Base-by-base conservation (phyloP, 2,113 vertebrate species). In the Loxodonta africana region DNA sequence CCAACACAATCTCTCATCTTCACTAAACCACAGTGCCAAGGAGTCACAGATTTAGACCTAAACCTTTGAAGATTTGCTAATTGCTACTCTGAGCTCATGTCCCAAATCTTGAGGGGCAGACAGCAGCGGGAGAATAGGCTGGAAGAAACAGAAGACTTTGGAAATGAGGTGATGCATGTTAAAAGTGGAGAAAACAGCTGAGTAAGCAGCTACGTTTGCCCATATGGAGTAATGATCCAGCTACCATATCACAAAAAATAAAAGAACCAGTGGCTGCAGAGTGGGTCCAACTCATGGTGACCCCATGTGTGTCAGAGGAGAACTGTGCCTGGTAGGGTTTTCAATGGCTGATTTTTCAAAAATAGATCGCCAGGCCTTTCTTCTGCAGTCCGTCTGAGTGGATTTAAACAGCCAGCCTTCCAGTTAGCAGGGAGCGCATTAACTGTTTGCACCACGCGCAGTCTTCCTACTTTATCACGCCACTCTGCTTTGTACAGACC, bases 121-220 rank as follows among this genome's bases (percentile, higher is more conserved):
- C 51, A 46, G 21, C 8, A 18, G 3, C 17, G 6, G 25, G 9
- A 0, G n/a, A 18, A 20, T 0, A 11, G 41, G 14, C 15, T 37
- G 67, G 51, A n/a, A 41, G 71, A 67, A n/a, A 21, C 4, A 9
- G 7, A 26, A 33, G 17, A 6, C 2, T 6, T 0, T 23, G 46
- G 44, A 3, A 8, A 5, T 1, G 3, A 48, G 60, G 4, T 0
- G 9, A 23, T 4, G 8, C 26, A n/a, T 15, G 5, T 10, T 10
- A 6, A 23, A 3, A 60, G 46, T 4, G 21, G 44, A 65, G 41
- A 77, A 8, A 0, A 14, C 46, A 37, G 15, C 21, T 3, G n/a
- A n/a, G 6, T 1, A 7, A 21, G 73, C 80, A 57, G n/a, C 17
- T 14, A 1, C 0, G 17, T 28, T 26, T 4, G 2, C n/a, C 10